These are phyloP conservation scores for Anguilla obscura DNA, from an alignment of 2,797 vertebrate species.

Conservation along the genomic window DNA sequence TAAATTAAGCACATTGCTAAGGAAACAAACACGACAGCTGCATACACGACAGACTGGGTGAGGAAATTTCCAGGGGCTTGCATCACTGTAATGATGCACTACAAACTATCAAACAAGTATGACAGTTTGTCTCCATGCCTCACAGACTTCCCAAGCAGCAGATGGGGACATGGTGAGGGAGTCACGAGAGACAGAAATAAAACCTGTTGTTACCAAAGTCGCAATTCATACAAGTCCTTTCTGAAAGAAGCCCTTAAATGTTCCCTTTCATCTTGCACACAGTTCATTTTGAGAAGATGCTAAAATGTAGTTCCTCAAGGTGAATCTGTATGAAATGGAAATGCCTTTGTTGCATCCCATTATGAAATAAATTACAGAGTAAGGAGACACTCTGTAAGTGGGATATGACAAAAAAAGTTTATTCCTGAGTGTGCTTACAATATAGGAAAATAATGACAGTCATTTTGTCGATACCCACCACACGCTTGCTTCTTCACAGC, in stretches of 20 bases:
- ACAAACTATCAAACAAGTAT: slow-evolving; percentile 57
- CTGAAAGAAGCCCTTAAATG: slow-evolving; percentile 50
- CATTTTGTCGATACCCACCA: not conserved
- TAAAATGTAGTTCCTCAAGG: slow-evolving; percentile 57
- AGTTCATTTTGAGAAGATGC: slow-evolving; percentile 54
- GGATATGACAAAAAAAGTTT: not conserved
- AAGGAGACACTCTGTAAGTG: not conserved
- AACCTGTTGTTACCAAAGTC: slow-evolving; percentile 58
- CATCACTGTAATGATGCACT: slow-evolving; percentile 63
- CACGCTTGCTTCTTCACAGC: not conserved
- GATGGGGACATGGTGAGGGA: slow-evolving; percentile 49
- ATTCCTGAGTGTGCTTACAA: slow-evolving; percentile 8
- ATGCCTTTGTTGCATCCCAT: not conserved
- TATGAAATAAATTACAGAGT: not conserved
- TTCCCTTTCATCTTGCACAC: slow-evolving; percentile 40
- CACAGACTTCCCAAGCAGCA: slow-evolving; percentile 60
- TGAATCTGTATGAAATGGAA: slow-evolving; percentile 43
- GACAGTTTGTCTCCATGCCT: slow-evolving; percentile 60
- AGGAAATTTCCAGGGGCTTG: slow-evolving; percentile 57
- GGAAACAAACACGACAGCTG: slow-evolving; percentile 43
- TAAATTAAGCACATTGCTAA: slow-evolving; percentile 15
- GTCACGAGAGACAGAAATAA: slow-evolving; percentile 51
- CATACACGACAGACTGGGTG: slow-evolving; percentile 47
- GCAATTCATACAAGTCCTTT: slow-evolving; percentile 61
- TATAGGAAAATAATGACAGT: not conserved